Evolutionary conservation across 2,888 invertebrate species (phyloP).

Genomic region (Dermolepida albohirtum): DNA sequence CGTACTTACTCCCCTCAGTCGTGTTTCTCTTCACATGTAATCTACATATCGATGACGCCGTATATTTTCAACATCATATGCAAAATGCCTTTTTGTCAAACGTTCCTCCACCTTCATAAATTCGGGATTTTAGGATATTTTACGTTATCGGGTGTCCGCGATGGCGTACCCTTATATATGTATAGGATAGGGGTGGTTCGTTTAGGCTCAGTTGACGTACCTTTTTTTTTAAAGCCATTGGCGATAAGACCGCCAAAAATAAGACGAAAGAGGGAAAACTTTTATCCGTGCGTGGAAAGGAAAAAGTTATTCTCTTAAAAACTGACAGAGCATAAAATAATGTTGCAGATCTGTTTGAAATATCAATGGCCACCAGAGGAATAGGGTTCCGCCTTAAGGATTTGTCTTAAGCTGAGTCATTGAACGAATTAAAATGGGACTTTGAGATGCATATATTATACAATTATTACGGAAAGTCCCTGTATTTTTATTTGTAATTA

Average conservation of each 20-base stretch:
- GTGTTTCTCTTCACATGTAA: constrained; percentile 16
- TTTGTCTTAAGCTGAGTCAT: constrained; percentile 22
- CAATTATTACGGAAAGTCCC: constrained; percentile 7
- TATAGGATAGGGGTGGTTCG: constrained; percentile 5
- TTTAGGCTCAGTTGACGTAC: constrained; percentile 32
- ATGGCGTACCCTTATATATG: constrained; percentile 38
- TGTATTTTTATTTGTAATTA: constrained; percentile 27
- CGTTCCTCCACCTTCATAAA: constrained; percentile 56
- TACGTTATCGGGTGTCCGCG: constrained; percentile 50
- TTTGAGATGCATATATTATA: constrained; percentile 16
- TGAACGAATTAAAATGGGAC: constrained; percentile 28
- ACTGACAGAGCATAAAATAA: constrained; percentile 38
- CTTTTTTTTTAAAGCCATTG: constrained; percentile 27
- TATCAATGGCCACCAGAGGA: constrained; percentile 24
- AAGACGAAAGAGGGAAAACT: constrained; percentile 30
- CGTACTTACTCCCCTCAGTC: background rate
- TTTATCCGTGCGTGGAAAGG: constrained; percentile 27
- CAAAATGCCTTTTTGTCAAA: constrained; percentile 61
- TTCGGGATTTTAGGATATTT: constrained; percentile 59
- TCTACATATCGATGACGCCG: constrained; percentile 39
- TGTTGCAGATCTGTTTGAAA: constrained; percentile 35
- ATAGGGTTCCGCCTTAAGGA: constrained; percentile 10
- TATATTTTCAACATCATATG: constrained; percentile 56
- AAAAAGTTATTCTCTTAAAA: constrained; percentile 36
- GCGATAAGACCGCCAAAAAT: constrained; percentile 26